Evolutionary conservation across 2,113 vertebrate genomes (phyloP).

Genomic region (Pedetes capensis): DNA sequence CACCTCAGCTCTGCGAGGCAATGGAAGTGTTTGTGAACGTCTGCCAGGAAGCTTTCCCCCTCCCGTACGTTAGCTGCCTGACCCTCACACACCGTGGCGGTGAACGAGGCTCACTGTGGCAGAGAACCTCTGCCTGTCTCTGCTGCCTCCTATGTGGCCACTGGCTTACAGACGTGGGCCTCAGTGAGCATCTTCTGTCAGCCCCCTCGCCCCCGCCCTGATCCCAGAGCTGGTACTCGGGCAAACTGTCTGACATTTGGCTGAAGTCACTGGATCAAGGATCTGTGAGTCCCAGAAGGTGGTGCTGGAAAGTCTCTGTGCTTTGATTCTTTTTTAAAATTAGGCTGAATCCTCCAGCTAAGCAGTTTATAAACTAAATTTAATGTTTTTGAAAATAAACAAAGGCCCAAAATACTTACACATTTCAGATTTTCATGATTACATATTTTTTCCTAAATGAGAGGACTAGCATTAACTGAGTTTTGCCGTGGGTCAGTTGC

Average conservation of each 20-base stretch:
- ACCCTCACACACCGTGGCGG: not conserved
- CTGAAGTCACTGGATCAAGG: not conserved
- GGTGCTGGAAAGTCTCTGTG: not conserved
- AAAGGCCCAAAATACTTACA: not conserved
- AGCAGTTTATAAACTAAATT: not conserved
- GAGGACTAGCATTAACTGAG: not conserved
- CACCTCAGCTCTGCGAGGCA: not conserved
- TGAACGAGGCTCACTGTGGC: not conserved
- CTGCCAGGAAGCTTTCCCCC: not conserved
- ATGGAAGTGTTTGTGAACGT: not conserved
- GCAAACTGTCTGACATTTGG: not conserved
- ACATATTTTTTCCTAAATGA: not conserved
- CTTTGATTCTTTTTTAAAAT: not conserved
- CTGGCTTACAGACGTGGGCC: not conserved
- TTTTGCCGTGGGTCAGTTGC: not conserved
- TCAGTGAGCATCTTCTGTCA: not conserved
- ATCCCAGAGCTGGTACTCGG: accelerated
- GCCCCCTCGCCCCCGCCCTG: too few species aligned
- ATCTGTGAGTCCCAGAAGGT: not conserved
- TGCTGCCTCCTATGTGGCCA: not conserved
- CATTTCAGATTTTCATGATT: not conserved
- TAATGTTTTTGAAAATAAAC: not conserved
- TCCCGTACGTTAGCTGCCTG: not conserved
- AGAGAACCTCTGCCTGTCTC: not conserved
- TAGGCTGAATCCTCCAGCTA: not conserved